These are phyloP conservation scores for Spinus pinus DNA, from an alignment of 2,797 vertebrate genomes.

Conservation along the genomic window DNA sequence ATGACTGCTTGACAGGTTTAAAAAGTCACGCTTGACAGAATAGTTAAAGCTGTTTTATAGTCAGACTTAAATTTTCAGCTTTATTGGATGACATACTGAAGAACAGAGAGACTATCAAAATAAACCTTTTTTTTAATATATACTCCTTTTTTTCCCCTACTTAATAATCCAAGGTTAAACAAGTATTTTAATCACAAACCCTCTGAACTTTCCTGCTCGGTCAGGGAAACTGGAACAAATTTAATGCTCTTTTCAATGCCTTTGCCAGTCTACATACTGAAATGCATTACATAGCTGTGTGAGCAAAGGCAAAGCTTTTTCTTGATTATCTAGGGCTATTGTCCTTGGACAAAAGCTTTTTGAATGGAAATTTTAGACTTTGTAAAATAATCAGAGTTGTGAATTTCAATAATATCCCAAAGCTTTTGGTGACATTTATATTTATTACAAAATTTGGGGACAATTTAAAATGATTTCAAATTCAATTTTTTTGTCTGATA, in stretches of 20 bases:
- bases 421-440: neutral
- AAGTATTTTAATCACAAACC: slow-evolving; percentile 46
- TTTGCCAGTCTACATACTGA: neutral
- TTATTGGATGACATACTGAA: slow-evolving; percentile 62
- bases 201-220: neutral
- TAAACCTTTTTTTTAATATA: slow-evolving; percentile 4
- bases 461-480: neutral
- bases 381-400: neutral
- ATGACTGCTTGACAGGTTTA: slow-evolving; percentile 66
- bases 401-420: neutral
- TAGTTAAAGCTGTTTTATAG: slow-evolving; percentile 54
- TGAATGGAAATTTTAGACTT: neutral
- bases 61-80: slow-evolving; percentile 52
- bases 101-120: slow-evolving; percentile 51
- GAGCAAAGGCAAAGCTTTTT: neutral
- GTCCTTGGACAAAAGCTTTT: neutral
- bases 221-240: neutral
- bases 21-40: slow-evolving; percentile 62
- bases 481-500: neutral
- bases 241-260: neutral
- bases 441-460: neutral
- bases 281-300: neutral
- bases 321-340: neutral
- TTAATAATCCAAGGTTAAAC: slow-evolving; percentile 43
- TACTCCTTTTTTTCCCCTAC: neutral